phyloP scores from a whole-genome alignment of 2,797 vertebrate genomes.

The Jordanella pulchra region DNA sequence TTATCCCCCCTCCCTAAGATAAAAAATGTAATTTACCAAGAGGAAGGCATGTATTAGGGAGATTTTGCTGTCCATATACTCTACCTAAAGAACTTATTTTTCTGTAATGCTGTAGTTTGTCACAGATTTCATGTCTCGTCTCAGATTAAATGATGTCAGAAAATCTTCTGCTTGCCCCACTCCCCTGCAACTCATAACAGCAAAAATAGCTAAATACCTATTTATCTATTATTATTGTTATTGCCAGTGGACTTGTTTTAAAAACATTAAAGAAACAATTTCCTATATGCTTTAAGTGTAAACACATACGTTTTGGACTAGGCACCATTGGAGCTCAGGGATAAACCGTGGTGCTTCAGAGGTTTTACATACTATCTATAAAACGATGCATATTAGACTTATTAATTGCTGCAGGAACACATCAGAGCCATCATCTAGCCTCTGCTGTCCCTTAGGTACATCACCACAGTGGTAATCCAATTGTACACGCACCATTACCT shows the following conservation, averaged over 20 bases:
- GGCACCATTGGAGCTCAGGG: not conserved
- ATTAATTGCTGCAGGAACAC: constrained; percentile 72
- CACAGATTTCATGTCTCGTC: constrained; percentile 68
- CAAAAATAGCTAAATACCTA: constrained; percentile 16
- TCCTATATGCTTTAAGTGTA: not conserved
- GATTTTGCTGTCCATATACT: constrained; percentile 60
- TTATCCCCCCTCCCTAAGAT: constrained; percentile 9
- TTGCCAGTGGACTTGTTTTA: not conserved
- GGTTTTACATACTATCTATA: constrained; percentile 37
- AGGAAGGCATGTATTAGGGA: constrained; percentile 65
- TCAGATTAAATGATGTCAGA: constrained; percentile 73
- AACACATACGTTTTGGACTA: not conserved
- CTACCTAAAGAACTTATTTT: constrained; percentile 68
- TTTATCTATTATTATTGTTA: constrained; percentile 9
- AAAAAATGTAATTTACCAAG: constrained; percentile 70
- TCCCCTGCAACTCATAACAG: constrained; percentile 7
- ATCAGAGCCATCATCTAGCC: constrained; percentile 66
- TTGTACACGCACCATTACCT: constrained; percentile 81
- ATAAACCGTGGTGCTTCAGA: not conserved
- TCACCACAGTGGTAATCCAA: constrained; percentile 73
- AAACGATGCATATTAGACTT: constrained; percentile 62
- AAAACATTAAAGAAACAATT: not conserved
- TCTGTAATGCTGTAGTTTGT: constrained; percentile 46
- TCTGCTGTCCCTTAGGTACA: constrained; percentile 69
- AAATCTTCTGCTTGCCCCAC: constrained; percentile 25